phyloP scores from a whole-genome alignment of 2,113 vertebrate genomes.

The Hippoglossus stenolepis region DNA sequence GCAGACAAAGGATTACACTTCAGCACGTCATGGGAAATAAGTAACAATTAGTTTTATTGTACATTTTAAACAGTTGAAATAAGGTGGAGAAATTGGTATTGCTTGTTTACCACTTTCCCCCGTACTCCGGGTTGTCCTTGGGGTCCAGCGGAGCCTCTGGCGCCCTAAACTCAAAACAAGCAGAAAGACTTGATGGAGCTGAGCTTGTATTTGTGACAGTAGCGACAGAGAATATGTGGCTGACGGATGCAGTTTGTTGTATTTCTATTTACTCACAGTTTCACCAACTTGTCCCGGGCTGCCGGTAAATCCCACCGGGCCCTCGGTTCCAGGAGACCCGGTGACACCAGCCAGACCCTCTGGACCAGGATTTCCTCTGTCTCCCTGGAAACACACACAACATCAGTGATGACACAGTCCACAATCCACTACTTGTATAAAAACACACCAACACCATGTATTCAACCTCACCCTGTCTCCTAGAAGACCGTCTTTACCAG shows the following conservation, averaged over 20 bases:
- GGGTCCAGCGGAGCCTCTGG: constrained; percentile 86
- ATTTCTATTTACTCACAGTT: constrained; percentile 81
- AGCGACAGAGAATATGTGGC: neutral
- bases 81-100: neutral
- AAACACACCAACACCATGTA: neutral
- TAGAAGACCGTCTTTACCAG: constrained; percentile 91
- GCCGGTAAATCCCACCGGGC: constrained; percentile 91
- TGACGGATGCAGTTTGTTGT: neutral
- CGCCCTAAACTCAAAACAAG: constrained; percentile 82
- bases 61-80: neutral
- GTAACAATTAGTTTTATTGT: neutral
- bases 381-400: constrained; percentile 85
- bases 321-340: constrained; percentile 90
- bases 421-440: neutral
- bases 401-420: neutral
- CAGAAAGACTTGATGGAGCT: neutral
- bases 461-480: constrained; percentile 88
- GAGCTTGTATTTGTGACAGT: too few species aligned
- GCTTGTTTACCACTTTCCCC: constrained; percentile 88
- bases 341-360: constrained; percentile 89
- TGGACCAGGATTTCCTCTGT: constrained; percentile 89
- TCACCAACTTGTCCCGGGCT: constrained; percentile 90
- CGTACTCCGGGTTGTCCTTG: constrained; percentile 85
- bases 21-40: neutral
- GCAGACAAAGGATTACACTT: neutral